These are phyloP conservation scores for Mya arenaria DNA, from an alignment of 1,140 invertebrate species.

Conservation along the genomic window DNA sequence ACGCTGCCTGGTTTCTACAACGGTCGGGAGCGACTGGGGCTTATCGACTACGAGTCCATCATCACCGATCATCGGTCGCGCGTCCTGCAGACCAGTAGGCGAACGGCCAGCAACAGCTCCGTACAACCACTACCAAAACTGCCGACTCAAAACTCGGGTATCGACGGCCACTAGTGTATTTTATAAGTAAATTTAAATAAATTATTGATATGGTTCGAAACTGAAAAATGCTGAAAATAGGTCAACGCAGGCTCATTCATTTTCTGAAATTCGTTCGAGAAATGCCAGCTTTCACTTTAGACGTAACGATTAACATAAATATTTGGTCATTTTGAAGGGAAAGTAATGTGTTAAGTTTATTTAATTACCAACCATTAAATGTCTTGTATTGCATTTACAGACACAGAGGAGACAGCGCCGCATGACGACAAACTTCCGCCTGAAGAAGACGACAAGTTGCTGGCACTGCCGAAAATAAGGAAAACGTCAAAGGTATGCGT, in stretches of 20 bases:
- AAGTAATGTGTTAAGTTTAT: too few species aligned
- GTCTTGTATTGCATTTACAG: neutral
- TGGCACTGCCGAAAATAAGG: slow-evolving; percentile 44
- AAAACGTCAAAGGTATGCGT: slow-evolving; percentile 51
- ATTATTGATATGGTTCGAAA: too few species aligned
- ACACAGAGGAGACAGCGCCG: neutral
- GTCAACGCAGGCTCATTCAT: too few species aligned
- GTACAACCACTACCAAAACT: slow-evolving; percentile 19
- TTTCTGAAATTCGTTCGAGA: too few species aligned
- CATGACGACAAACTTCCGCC: too few species aligned
- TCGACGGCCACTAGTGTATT: neutral
- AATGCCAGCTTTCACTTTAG: too few species aligned
- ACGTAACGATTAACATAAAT: too few species aligned
- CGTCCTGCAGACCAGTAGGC: slow-evolving; percentile 33
- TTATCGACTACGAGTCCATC: slow-evolving; percentile 64
- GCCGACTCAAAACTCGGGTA: neutral
- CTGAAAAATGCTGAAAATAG: too few species aligned
- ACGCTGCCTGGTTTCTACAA: slow-evolving; percentile 65
- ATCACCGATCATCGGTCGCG: slow-evolving; percentile 64
- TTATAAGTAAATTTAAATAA: neutral
- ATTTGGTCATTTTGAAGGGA: too few species aligned
- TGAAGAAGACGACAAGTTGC: slow-evolving; percentile 20
- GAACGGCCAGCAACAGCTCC: neutral
- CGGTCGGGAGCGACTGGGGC: slow-evolving; percentile 58
- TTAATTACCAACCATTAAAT: too few species aligned